phyloP scores from a whole-genome alignment of 2,797 vertebrate genomes.

The Melanotaenia parkinsoni region DNA sequence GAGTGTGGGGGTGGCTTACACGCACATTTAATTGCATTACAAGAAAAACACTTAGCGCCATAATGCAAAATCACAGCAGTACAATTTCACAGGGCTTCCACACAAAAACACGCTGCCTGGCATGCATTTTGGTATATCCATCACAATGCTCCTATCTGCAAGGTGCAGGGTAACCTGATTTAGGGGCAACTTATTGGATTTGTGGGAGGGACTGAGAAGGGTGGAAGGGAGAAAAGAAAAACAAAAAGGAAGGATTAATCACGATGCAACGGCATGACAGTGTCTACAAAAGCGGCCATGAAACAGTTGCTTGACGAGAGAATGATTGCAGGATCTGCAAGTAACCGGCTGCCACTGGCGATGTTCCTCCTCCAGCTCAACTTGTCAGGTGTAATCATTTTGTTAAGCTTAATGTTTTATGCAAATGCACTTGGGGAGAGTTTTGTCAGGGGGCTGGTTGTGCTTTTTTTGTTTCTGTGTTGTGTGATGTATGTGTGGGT shows the following conservation, averaged over 20 bases:
- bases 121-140: constrained; percentile 81
- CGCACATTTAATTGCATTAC: constrained; percentile 88
- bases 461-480: constrained; percentile 54
- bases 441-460: constrained; percentile 78
- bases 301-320: constrained; percentile 83
- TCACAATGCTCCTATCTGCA: constrained; percentile 86
- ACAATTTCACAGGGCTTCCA: constrained; percentile 80
- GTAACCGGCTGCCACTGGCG: constrained; percentile 85
- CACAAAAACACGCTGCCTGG: constrained; percentile 79
- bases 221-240: constrained; percentile 79
- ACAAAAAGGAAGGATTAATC: constrained; percentile 85
- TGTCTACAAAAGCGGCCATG: constrained; percentile 81
- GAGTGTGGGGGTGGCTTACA: constrained; percentile 83
- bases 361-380: constrained; percentile 85
- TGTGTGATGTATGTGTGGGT: constrained; percentile 67
- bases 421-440: constrained; percentile 84
- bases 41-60: constrained; percentile 86
- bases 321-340: constrained; percentile 83
- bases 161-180: constrained; percentile 88
- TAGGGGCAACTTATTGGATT: constrained; percentile 87
- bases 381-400: constrained; percentile 90
- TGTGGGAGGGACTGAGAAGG: constrained; percentile 82
- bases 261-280: constrained; percentile 79
- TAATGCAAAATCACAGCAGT: constrained; percentile 84
- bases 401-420: constrained; percentile 89